These are phyloP conservation scores for Drosophila murphyi DNA, from an alignment of 1,140 invertebrate species.

Conservation along the genomic window DNA sequence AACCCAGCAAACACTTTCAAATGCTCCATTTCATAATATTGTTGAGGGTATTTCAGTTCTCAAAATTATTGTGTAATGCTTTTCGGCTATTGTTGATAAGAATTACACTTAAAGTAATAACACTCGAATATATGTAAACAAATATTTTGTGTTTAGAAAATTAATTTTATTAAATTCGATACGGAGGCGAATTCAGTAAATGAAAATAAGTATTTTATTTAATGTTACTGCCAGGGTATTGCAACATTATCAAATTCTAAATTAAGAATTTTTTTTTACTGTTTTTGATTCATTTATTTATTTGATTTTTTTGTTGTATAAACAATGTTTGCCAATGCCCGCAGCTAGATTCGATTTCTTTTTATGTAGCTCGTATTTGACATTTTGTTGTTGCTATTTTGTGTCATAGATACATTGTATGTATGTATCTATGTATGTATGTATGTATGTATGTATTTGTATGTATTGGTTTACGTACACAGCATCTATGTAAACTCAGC, in stretches of 20 bases:
- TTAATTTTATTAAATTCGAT: no score
- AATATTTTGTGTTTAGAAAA: no score
- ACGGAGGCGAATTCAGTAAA: no score
- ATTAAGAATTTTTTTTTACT: conserved; percentile 1
- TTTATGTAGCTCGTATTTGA: conserved; percentile 43
- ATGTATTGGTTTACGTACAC: conserved; percentile 9
- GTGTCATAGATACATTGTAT: conserved; percentile 22
- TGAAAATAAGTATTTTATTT: no score
- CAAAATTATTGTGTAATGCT: neutral
- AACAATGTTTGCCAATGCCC: conserved; percentile 51
- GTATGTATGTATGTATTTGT: neutral
- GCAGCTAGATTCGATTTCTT: conserved; percentile 48
- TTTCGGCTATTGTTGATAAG: neutral
- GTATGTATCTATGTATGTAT: conserved; percentile 1
- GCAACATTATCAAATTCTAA: neutral
- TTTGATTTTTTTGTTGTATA: neutral
- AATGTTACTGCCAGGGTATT: neutral
- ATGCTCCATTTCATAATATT: conserved; percentile 1
- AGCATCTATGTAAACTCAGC: conserved; percentile 34
- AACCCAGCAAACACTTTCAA: conserved; percentile 43
- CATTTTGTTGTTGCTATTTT: conserved; percentile 55
- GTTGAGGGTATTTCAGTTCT: neutral
- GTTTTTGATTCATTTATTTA: conserved; percentile 2
- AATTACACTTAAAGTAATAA: no score
- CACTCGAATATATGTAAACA: no score